These are phyloP conservation scores for Nestor notabilis DNA, from an alignment of 2,113 vertebrate genomes.

Conservation along the genomic window DNA sequence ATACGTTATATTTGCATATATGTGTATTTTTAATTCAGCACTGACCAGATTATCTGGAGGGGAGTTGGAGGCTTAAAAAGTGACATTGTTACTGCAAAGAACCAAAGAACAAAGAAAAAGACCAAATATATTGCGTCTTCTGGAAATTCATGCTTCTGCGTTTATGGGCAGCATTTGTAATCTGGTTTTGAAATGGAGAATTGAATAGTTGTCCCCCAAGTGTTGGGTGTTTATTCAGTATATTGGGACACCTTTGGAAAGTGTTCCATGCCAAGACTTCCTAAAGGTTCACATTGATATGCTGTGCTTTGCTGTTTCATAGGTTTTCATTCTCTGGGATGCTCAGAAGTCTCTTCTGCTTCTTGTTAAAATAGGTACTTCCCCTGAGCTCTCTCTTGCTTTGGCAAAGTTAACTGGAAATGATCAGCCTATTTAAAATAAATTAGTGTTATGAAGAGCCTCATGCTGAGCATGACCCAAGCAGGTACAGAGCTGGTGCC, in stretches of 20 bases:
- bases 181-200: neutral
- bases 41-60: neutral
- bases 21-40: neutral
- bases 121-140: neutral
- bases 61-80: neutral
- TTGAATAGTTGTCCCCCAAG: neutral
- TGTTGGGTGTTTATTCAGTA: neutral
- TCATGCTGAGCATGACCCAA: neutral
- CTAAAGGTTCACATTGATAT: neutral
- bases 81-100: neutral
- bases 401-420: neutral
- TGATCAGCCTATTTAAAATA: neutral
- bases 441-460: neutral
- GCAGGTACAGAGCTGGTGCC: neutral
- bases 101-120: neutral
- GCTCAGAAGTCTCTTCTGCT: neutral
- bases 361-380: neutral
- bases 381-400: neutral
- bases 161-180: neutral
- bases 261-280: neutral
- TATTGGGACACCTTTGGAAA: neutral
- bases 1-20: neutral
- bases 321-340: neutral
- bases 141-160: neutral
- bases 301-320: neutral